Evolutionary conservation across 2,888 invertebrate species (phyloP).

Genomic region (Calliscelio sp.): DNA sequence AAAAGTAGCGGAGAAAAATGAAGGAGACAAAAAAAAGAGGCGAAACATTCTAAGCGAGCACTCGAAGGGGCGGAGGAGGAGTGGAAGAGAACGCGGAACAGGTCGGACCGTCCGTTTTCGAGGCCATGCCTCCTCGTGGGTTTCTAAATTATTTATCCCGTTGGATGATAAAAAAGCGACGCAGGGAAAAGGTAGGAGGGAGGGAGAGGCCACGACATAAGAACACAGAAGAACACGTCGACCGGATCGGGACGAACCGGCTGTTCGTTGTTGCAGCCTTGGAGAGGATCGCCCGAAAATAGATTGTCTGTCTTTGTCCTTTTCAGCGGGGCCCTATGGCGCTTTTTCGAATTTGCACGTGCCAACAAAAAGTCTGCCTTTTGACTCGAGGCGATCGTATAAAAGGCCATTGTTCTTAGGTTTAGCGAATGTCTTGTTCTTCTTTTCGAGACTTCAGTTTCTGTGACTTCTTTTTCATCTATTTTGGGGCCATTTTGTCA

Average conservation of each 20-base stretch:
- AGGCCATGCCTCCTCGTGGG: constrained; percentile 72
- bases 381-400: constrained; percentile 44
- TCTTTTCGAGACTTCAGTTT: too few species aligned
- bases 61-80: constrained; percentile 17
- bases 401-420: constrained; percentile 64
- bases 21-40: constrained; percentile 46
- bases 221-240: background rate
- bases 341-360: constrained; percentile 68
- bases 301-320: constrained; percentile 65
- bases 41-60: constrained; percentile 47
- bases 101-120: constrained; percentile 62
- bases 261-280: constrained; percentile 78
- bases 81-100: constrained; percentile 73
- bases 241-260: constrained; percentile 45
- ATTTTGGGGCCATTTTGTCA: too few species aligned
- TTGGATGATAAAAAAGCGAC: constrained; percentile 60
- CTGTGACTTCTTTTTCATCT: too few species aligned
- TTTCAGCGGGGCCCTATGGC: constrained; percentile 47
- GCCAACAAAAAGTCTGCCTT: constrained; percentile 57
- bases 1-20: constrained; percentile 49
- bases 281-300: constrained; percentile 79
- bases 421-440: background rate
- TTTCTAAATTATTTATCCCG: constrained; percentile 73
- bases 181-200: background rate
- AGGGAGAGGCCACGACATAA: background rate